These are phyloP conservation scores for Bubo blakistoni DNA, from an alignment of 2,113 vertebrate species.

Conservation along the genomic window DNA sequence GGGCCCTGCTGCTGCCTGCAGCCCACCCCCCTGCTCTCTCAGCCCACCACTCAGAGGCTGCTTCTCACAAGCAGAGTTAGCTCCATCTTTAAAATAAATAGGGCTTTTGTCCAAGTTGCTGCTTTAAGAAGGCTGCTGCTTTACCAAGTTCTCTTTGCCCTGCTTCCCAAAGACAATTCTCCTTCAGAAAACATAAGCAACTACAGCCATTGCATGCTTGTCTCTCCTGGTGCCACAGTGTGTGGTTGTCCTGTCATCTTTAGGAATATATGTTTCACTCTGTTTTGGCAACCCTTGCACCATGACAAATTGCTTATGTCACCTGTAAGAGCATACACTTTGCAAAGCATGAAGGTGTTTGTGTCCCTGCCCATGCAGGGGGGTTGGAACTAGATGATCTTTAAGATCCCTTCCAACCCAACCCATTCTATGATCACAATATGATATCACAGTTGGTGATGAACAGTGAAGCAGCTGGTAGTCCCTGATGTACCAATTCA, in stretches of 20 bases:
- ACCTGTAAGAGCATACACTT: accelerated
- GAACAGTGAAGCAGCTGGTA: not conserved
- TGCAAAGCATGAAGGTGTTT: accelerated
- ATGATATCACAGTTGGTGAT: accelerated
- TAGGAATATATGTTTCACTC: not conserved
- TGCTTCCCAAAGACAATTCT: not conserved
- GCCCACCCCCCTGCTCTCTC: not conserved
- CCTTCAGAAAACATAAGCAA: not conserved
- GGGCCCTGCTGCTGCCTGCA: not conserved
- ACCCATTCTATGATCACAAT: too few species aligned
- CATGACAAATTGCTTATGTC: accelerated
- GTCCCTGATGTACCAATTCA: not conserved
- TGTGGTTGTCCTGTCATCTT: not conserved
- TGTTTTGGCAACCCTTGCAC: not conserved
- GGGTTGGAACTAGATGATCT: too few species aligned
- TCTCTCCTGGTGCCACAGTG: not conserved
- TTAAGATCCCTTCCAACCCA: too few species aligned
- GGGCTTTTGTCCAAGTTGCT: not conserved
- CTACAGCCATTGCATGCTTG: not conserved
- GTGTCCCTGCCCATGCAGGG: too few species aligned
- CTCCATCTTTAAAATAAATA: not conserved
- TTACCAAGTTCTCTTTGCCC: not conserved
- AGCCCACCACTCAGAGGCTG: not conserved
- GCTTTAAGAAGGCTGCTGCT: not conserved
- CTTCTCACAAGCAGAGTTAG: not conserved